phyloP scores from a whole-genome alignment of 2,888 invertebrate genomes.

The Lepidonotus clava region DNA sequence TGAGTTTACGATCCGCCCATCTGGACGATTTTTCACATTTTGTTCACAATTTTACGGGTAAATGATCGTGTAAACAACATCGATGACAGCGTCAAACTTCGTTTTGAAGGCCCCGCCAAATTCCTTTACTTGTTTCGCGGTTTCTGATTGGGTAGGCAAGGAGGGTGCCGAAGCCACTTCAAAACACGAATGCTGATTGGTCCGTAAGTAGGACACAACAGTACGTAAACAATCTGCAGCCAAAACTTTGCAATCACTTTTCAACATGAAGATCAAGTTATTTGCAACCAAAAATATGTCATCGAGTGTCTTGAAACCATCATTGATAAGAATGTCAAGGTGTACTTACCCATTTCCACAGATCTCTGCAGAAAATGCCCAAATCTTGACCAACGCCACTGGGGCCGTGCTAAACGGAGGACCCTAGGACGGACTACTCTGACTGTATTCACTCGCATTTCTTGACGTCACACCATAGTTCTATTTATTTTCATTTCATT shows the following conservation, averaged over 20 bases:
- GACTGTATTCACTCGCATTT: not conserved
- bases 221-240: constrained; percentile 53
- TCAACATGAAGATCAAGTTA: not conserved
- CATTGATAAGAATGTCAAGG: not conserved
- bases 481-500: constrained; percentile 12
- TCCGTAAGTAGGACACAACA: constrained; percentile 54
- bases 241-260: constrained; percentile 40
- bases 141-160: constrained; percentile 35
- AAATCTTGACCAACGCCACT: constrained; percentile 49
- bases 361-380: constrained; percentile 56
- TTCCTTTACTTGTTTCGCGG: constrained; percentile 20
- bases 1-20: no score
- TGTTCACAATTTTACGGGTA: no score
- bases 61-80: no score
- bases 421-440: constrained; percentile 57
- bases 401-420: constrained; percentile 51
- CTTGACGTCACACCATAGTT: constrained; percentile 46
- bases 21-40: no score
- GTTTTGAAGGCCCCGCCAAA: constrained; percentile 53
- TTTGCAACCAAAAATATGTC: constrained; percentile 44
- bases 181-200: constrained; percentile 45
- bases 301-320: constrained; percentile 3
- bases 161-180: constrained; percentile 9
- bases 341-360: constrained; percentile 57
- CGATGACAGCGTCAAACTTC: no score